A percentile compares a stretch with the other conserved stretches of the same genome.
phyloP scores from a whole-genome alignment of 2,113 vertebrate species.

The Grallaria varia region DNA sequence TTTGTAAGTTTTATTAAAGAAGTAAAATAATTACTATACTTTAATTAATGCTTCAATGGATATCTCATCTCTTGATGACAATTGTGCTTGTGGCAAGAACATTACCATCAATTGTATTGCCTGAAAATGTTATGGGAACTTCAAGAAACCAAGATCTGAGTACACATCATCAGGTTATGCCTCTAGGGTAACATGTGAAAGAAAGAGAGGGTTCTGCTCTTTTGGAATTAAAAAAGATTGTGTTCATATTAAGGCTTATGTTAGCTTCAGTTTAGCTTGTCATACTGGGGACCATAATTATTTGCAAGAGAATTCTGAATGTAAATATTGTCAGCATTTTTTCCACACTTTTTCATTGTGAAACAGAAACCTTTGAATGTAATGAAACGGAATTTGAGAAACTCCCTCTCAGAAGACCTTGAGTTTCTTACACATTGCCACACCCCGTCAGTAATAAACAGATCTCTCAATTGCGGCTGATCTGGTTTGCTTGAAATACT shows the following conservation, averaged over 20 bases:
- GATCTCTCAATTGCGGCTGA: slow-evolving; percentile 1
- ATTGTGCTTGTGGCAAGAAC: neutral
- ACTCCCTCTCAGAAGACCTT: neutral
- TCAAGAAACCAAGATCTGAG: neutral
- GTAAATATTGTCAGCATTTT: slow-evolving; percentile 8
- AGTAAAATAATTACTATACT: neutral
- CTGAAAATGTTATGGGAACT: neutral
- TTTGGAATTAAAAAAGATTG: neutral
- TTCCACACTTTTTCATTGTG: slow-evolving; percentile 20
- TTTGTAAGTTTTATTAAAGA: neutral
- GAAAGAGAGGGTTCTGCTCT: neutral
- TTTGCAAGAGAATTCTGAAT: slow-evolving; percentile 1
- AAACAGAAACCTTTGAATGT: slow-evolving; percentile 27
- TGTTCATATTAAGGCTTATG: neutral
- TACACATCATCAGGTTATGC: neutral
- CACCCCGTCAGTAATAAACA: slow-evolving; percentile 30
- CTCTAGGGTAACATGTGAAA: neutral
- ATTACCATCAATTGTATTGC: neutral
- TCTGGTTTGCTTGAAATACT: slow-evolving; percentile 7
- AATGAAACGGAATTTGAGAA: slow-evolving; percentile 38
- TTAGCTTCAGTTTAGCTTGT: neutral
- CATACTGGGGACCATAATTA: neutral
- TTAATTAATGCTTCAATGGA: neutral
- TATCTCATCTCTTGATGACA: neutral
- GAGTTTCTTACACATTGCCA: slow-evolving; percentile 17